A percentile compares a stretch with the other conserved stretches of the same genome.
Evolutionary conservation across 2,113 vertebrate species (phyloP).

Genomic region (Sylvietta virens): DNA sequence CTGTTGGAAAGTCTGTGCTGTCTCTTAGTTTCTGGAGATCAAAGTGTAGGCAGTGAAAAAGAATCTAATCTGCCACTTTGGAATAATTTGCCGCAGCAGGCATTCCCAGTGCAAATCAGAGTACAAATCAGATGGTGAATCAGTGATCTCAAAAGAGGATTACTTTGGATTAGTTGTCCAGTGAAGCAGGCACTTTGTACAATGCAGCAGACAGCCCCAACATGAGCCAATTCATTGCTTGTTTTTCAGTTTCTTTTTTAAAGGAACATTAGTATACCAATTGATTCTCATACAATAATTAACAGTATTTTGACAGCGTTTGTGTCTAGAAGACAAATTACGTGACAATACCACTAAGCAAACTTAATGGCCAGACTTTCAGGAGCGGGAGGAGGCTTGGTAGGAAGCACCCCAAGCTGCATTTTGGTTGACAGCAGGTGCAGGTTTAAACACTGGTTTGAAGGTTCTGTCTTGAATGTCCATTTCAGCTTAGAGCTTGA

Average conservation of each 20-base stretch:
- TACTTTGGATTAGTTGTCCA: conserved; percentile 39
- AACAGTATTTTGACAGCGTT: not conserved
- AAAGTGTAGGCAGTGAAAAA: not conserved
- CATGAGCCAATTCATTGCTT: not conserved
- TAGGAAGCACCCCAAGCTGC: not conserved
- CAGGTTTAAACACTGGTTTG: not conserved
- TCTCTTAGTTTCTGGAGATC: not conserved
- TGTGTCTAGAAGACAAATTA: not conserved
- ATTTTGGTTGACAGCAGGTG: not conserved
- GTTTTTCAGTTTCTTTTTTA: not conserved
- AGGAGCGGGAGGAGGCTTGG: not conserved
- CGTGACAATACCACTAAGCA: not conserved
- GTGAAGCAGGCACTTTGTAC: conserved; percentile 24
- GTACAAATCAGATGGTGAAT: conserved; percentile 10
- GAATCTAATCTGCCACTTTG: not conserved
- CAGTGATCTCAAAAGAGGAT: conserved; percentile 33
- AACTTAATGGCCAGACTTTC: not conserved
- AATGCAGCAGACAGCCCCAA: not conserved
- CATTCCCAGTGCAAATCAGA: conserved; percentile 1
- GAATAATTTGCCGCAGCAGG: conserved; percentile 3
- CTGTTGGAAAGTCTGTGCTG: not conserved
- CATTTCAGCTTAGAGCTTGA: not conserved
- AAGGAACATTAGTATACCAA: not conserved
- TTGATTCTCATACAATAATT: not conserved
- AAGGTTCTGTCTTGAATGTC: not conserved